phyloP scores from a whole-genome alignment of 1,140 invertebrate genomes.

The Helicoverpa armigera region DNA sequence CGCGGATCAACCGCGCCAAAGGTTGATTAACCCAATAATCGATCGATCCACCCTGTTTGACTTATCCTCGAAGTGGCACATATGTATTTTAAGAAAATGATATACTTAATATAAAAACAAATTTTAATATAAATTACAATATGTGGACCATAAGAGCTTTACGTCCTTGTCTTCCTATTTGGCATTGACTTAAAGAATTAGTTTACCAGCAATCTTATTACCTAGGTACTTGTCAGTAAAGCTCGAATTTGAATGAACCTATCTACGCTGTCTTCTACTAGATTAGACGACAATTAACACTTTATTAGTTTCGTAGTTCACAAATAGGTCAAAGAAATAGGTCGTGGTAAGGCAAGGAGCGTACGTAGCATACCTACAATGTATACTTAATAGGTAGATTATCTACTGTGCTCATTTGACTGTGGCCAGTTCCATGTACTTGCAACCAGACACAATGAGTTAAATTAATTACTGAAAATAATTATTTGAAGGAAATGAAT shows the following conservation, averaged over 20 bases:
- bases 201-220: not conserved
- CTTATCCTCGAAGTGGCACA: no score
- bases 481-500: not conserved
- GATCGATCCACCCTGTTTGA: no score
- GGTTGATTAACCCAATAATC: no score
- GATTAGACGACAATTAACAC: constrained; percentile 12
- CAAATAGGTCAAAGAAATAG: constrained; percentile 5
- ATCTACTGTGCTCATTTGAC: not conserved
- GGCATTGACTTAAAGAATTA: no score
- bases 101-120: no score
- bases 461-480: no score
- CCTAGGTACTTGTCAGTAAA: not conserved
- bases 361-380: not conserved
- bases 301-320: constrained; percentile 13
- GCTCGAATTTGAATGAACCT: not conserved
- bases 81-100: no score
- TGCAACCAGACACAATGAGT: no score
- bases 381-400: not conserved
- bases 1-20: no score
- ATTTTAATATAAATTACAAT: no score
- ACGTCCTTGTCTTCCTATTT: no score
- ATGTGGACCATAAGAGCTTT: no score
- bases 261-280: not conserved
- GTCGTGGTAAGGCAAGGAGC: not conserved
- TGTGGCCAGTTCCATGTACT: not conserved